Conservation (phyloP, 2,113 vertebrate genomes). For the Sorex fumeus region DNA sequence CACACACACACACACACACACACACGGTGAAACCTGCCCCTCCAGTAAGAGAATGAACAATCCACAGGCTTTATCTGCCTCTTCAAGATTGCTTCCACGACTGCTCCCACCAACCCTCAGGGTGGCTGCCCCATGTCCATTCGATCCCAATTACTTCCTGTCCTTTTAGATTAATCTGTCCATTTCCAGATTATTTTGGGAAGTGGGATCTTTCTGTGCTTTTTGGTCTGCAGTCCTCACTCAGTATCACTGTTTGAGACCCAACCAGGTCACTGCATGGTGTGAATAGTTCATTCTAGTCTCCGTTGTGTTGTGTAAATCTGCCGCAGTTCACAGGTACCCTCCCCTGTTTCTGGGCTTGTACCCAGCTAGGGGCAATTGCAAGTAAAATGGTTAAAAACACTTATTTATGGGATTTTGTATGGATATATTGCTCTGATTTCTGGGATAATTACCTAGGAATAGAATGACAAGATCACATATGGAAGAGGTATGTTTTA, state of each 20-base stretch:
- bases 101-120: too few relatives aligned
- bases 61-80: too few relatives aligned
- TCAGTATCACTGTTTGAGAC: not conserved
- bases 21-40: too few relatives aligned
- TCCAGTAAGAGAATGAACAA: too few relatives aligned
- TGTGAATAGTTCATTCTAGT: not conserved
- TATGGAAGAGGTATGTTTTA: not conserved
- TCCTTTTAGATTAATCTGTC: not conserved
- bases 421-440: not conserved
- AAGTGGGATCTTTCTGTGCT: not conserved
- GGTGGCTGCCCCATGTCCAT: too few relatives aligned
- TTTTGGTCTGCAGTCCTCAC: not conserved
- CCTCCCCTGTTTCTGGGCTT: not conserved
- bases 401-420: rapidly evolving
- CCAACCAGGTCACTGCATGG: not conserved
- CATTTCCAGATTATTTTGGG: not conserved
- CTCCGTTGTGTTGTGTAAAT: not conserved
- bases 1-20: too few relatives aligned
- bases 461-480: not conserved
- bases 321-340: not conserved
- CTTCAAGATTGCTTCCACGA: too few relatives aligned
- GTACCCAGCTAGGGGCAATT: not conserved
- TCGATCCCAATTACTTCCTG: too few relatives aligned
- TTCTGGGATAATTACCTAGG: not conserved
- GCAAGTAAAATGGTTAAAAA: not conserved